A percentile compares a stretch with the other conserved stretches of the same genome.
Conservation (phyloP, 2,888 invertebrate species). For the Lepidochrysops patricia region DNA sequence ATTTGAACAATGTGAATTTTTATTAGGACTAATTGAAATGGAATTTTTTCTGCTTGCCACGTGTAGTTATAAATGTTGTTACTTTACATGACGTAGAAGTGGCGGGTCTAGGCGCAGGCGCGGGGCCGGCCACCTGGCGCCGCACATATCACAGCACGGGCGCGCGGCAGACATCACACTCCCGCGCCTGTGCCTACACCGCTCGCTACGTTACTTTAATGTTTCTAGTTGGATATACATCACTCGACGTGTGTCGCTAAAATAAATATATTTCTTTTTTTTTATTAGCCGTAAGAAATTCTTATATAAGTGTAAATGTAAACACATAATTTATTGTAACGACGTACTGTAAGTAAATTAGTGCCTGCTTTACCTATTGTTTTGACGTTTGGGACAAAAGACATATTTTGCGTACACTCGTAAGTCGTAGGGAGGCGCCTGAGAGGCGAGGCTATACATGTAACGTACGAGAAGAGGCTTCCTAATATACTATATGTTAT, state of each 20-base stretch:
- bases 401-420: constrained; percentile 64
- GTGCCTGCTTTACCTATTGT: constrained; percentile 69
- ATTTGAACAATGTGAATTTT: constrained; percentile 64
- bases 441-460: constrained; percentile 40
- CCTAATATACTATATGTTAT: constrained; percentile 66
- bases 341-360: constrained; percentile 66
- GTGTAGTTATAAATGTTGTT: constrained; percentile 40
- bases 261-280: constrained; percentile 43
- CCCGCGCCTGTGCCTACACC: constrained; percentile 30
- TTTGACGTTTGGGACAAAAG: constrained; percentile 55
- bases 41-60: constrained; percentile 59
- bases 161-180: constrained; percentile 2
- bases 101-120: constrained; percentile 28
- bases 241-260: constrained; percentile 32
- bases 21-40: constrained; percentile 36
- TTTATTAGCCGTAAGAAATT: constrained; percentile 55
- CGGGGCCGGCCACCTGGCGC: neutral
- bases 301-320: constrained; percentile 57
- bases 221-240: constrained; percentile 51
- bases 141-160: neutral
- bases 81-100: constrained; percentile 22
- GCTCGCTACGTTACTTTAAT: constrained; percentile 25
- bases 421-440: constrained; percentile 53
- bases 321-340: constrained; percentile 71
- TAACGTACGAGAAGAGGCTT: constrained; percentile 68